Evolutionary conservation across 2,797 vertebrate species (phyloP).

Genomic region (Pipistrellus nathusii): DNA sequence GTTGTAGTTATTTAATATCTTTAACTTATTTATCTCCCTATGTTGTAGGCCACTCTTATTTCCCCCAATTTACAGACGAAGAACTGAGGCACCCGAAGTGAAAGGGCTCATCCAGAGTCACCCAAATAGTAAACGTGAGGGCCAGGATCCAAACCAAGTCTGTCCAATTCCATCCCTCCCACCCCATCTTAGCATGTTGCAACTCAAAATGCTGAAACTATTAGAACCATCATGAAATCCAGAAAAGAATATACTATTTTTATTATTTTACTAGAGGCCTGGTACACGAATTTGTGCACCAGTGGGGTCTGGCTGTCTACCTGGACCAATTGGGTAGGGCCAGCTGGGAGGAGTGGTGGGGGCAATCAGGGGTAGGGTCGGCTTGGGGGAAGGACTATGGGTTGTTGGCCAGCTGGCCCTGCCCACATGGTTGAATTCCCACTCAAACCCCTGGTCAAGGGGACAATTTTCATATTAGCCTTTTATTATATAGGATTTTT

Average conservation of each 20-base stretch:
- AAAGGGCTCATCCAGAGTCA: neutral
- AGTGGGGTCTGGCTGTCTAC: too few relatives aligned
- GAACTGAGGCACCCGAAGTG: neutral
- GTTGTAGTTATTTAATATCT: neutral
- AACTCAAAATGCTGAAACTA: neutral
- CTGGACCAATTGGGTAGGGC: too few relatives aligned
- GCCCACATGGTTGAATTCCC: too few relatives aligned
- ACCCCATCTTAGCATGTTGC: neutral
- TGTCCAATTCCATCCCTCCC: neutral
- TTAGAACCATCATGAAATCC: neutral
- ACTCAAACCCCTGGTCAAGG: too few relatives aligned
- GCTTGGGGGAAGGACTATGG: too few relatives aligned
- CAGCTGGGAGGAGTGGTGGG: too few relatives aligned
- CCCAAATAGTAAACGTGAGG: neutral
- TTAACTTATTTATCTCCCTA: neutral
- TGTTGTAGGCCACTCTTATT: neutral
- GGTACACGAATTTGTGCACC: too few relatives aligned
- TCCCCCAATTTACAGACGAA: neutral
- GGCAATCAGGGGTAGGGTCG: too few relatives aligned
- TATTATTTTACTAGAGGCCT: neutral
- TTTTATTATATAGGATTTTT: neutral
- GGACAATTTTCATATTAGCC: too few relatives aligned
- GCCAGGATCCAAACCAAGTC: neutral
- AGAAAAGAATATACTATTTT: constrained; percentile 2
- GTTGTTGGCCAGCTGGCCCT: too few relatives aligned